phyloP scores from a whole-genome alignment of 2,113 vertebrate genomes.

The Toxotes jaculatrix region DNA sequence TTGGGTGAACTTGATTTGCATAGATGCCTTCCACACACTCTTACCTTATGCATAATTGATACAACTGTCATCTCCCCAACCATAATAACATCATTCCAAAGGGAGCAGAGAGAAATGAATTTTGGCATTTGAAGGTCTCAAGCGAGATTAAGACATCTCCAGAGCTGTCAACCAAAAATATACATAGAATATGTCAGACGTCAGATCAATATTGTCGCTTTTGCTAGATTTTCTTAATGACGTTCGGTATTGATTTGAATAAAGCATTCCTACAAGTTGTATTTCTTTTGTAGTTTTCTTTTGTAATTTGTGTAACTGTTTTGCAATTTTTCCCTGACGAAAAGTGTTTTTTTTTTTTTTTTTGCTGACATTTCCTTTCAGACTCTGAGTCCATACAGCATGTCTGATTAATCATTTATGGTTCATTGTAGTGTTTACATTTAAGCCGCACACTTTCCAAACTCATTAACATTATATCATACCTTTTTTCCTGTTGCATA shows the following conservation, averaged over 20 bases:
- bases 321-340: constrained; percentile 12
- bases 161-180: constrained; percentile 72
- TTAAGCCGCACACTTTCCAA: constrained; percentile 3
- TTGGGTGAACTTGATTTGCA: constrained; percentile 70
- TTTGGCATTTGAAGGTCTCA: constrained; percentile 75
- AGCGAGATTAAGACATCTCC: constrained; percentile 71
- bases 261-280: constrained; percentile 20
- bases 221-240: constrained; percentile 55
- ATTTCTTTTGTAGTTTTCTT: constrained; percentile 35
- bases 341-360: too few relatives aligned
- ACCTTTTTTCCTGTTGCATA: constrained; percentile 9
- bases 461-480: constrained; percentile 4
- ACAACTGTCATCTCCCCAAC: constrained; percentile 76
- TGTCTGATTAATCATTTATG: constrained; percentile 23
- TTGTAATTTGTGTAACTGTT: too few relatives aligned
- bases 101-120: constrained; percentile 72
- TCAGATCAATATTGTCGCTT: constrained; percentile 67
- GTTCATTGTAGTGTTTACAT: constrained; percentile 20
- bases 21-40: constrained; percentile 68
- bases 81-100: constrained; percentile 76
- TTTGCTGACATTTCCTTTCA: not conserved
- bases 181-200: constrained; percentile 61
- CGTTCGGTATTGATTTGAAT: constrained; percentile 60
- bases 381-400: constrained; percentile 9
- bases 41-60: constrained; percentile 81